Base-by-base conservation (phyloP, 2,888 invertebrate species). In the Amphipyra tragopoginis region DNA sequence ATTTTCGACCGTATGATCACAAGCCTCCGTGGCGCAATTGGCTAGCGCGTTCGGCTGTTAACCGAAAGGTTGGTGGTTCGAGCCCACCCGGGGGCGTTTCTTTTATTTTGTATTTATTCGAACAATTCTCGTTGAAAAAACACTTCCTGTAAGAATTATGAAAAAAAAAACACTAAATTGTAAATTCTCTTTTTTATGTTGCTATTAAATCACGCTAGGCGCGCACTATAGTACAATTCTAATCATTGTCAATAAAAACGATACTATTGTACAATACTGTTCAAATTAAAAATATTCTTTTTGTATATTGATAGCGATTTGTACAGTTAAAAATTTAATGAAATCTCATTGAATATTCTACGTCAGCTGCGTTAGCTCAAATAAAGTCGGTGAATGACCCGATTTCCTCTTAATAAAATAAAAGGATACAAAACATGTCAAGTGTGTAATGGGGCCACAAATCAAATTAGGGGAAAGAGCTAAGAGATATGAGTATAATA, bases 61-160 rank as follows among this genome's bases (percentile, higher is more conserved):
- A 98, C 98, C 98, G 98, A 98, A 98, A 98, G 98, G 98, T 98
- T 98, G 98, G 98, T 98, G 98, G 98, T 98, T 98, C 98, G 96
- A 98, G 97, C 97, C 98, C 98, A 98, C 98, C 98, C 97, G 97
- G 97, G 97, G 97, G 97, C 97, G 97, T 4, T 54, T 66, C 87
- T 95, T 96, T 79, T 81, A 29, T 33, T 0, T 29, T 29, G 29
- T 4, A 42, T 5, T 21, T 65, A 42, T 45, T 45, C 8, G 40
- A 0, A 8, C 29, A 21, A 5, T 43, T 21, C 21, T 21, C 21
- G 21, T 1, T 29, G 29, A 7, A 29, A 29, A 29, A 29, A 5
- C 6, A 29, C 5, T 21, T 29, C 29, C 0, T 29, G 5, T 4
- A 29, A 1, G 0, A 29, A 29, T 29, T 29, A 29, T 29, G 29